Base-by-base conservation (phyloP, 2,888 invertebrate species). In the Aspidiotus destructor region DNA sequence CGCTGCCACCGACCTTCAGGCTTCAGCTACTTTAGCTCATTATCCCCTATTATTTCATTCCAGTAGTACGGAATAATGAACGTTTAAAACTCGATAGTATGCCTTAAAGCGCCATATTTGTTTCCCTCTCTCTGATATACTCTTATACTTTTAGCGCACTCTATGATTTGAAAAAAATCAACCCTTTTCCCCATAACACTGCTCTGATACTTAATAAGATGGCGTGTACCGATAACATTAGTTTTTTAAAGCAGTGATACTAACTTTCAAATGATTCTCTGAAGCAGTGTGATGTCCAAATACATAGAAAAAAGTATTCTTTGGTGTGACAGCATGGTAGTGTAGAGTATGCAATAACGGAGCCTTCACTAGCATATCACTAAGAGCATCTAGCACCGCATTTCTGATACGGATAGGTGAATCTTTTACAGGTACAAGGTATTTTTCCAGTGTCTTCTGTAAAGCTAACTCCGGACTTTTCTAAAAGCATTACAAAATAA, bases 361-460 rank as follows among this genome's bases (percentile, higher is more conserved):
- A 1, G 92, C 89, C 28, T 89, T 84, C 17, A 90, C 88, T 70
- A 90, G 83, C 8, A 92, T 91, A 78, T 96, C 95, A 67, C 93
- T 92, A 71, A 97, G 82, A 70, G 94, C 85, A 76, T 92, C 90
- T 72, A 97, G 81, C 7, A 95, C 85, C 64, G 86, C 83, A 77
- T 93, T 89, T 42, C 92, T 83, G 75, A 86, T 83, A 52, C 83
- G 80, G 75, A 85, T 79, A 54, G 70, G 48, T 28, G 65, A 44
- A 28, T 65, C 44, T 13, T 64, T 67, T 40, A 57, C 62, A 41
- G 70, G 70, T 2, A 71, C 70, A 1, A 70, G 64, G 58, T 73
- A 73, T 61, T 73, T 70, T n/a, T 65, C 62, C 10, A 73, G 71
- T 0, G 73, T 74, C 53, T 72, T 70, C 40, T 71, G 71, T 16